Evolutionary conservation across 1,140 invertebrate species (phyloP), one percentile per base, ranked within the genome.

Genomic region (Halotydeus destructor): DNA sequence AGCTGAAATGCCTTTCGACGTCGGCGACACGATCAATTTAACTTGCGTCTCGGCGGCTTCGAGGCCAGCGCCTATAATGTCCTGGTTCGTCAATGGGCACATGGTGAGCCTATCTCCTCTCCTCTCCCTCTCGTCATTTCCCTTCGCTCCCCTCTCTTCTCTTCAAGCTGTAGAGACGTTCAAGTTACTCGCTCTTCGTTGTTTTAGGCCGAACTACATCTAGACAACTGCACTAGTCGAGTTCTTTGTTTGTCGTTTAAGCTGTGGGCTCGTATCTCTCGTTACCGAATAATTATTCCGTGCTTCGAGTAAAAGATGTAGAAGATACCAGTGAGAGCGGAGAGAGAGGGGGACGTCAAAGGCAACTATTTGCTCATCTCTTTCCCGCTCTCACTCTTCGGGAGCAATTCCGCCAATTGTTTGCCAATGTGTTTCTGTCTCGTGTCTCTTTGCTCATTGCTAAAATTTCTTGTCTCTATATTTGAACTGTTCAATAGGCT

Each of bases 31-130:
- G 26, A 47, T 53, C 26, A 52, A 51, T 43, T 42, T 53, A 24
- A 50, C 45, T 6, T 53, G 51, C 39, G 42, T 40, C 9, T 48
- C 49, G 22, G 46, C 38, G 16, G 43, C 49, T 14, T 46, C 51
- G 19, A 50, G 46, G 35, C 51, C 51, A 12, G 43, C 38, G 16
- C 38, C 48, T 2, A 41, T 26, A 32, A 31, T 53, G 8, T 30
- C 40, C 16, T 53, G 51, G 51, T 46, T 44, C 23, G 46, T 53
- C 3, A 50, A 53, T 39, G 48, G 45, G n/a, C 18, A 42, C 41
- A 34, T 43, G 49, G 50, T 50, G 48, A 42, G 45, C 25, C n/a
- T n/a, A n/a, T n/a, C n/a, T n/a, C n/a, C n/a, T n/a, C n/a, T n/a
- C n/a, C n/a, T n/a, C n/a, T n/a, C n/a, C n/a, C n/a, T n/a, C n/a